A percentile compares a stretch with the other conserved stretches of the same genome.
phyloP scores from a whole-genome alignment of 2,888 invertebrate genomes.

The Augiades crinisus region DNA sequence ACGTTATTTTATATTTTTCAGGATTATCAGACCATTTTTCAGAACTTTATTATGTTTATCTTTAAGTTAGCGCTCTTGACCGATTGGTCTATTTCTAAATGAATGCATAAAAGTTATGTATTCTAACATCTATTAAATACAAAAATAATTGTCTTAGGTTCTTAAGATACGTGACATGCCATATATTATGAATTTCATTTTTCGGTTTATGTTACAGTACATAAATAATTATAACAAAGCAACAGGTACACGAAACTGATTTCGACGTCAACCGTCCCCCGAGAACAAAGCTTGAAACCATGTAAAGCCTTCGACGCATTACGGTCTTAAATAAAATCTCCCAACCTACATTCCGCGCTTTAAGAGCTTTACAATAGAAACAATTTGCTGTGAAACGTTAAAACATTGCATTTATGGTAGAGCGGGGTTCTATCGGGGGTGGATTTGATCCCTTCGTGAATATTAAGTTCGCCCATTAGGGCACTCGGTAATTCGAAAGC shows the following conservation, averaged over 20 bases:
- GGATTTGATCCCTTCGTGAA: slow-evolving; percentile 57
- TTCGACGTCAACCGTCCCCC: background rate
- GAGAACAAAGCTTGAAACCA: background rate
- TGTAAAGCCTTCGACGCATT: background rate
- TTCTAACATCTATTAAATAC: too few species aligned
- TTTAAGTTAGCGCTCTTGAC: too few species aligned
- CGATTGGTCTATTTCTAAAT: too few species aligned
- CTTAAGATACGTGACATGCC: too few species aligned
- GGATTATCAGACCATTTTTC: too few species aligned
- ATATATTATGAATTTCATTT: too few species aligned
- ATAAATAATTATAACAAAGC: too few species aligned
- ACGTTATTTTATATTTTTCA: too few species aligned
- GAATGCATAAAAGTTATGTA: too few species aligned
- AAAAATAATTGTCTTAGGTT: too few species aligned
- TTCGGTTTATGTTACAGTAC: too few species aligned
- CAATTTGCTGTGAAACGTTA: slow-evolving; percentile 37
- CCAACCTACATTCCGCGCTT: background rate
- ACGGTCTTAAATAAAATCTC: background rate
- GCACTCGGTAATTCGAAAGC: slow-evolving; percentile 60
- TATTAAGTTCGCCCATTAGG: slow-evolving; percentile 70
- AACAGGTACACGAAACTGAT: background rate
- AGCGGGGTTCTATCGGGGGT: slow-evolving; percentile 30
- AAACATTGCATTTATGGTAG: slow-evolving; percentile 21
- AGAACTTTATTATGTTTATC: too few species aligned
- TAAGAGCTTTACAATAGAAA: slow-evolving; percentile 35